Evolutionary conservation across 2,888 invertebrate genomes (phyloP).

Genomic region (Liodrosophila aerea): DNA sequence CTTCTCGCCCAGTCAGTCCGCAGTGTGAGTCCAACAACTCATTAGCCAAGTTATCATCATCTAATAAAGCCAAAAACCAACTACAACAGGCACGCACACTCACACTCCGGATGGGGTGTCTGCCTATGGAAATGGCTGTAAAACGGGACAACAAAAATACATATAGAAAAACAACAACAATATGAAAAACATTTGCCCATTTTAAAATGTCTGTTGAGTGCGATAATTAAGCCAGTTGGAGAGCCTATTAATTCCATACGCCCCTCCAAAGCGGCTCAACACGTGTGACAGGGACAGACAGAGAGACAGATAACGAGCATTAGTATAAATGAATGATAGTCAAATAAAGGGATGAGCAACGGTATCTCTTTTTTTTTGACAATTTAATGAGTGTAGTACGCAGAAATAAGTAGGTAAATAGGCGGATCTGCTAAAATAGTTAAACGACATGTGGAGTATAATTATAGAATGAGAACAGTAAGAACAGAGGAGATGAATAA

Average conservation of each 20-base stretch:
- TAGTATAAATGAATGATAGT: slow-evolving; percentile 22
- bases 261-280: slow-evolving; percentile 56
- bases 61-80: slow-evolving; percentile 59
- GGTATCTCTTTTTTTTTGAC: slow-evolving; percentile 30
- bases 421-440: too few relatives aligned
- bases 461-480: neutral
- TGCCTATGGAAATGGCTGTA: slow-evolving; percentile 40
- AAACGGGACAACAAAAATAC: slow-evolving; percentile 18
- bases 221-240: slow-evolving; percentile 67
- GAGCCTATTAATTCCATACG: slow-evolving; percentile 73
- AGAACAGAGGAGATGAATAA: neutral
- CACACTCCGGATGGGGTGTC: slow-evolving; percentile 23
- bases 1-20: slow-evolving; percentile 55
- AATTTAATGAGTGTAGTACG: slow-evolving; percentile 47
- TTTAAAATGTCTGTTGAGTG: slow-evolving; percentile 58
- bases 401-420: slow-evolving; percentile 25
- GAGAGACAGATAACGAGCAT: neutral
- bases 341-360: slow-evolving; percentile 43
- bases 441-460: too few relatives aligned
- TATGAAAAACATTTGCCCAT: slow-evolving; percentile 57
- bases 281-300: slow-evolving; percentile 5
- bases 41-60: slow-evolving; percentile 75
- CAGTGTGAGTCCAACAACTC: slow-evolving; percentile 68
- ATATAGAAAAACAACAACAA: slow-evolving; percentile 9
- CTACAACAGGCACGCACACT: slow-evolving; percentile 44